Percentiles rank a stretch among this genome's conserved stretches.
These are phyloP conservation scores for Ellobium chinense DNA, from an alignment of 2,888 invertebrate genomes.

Conservation along the genomic window DNA sequence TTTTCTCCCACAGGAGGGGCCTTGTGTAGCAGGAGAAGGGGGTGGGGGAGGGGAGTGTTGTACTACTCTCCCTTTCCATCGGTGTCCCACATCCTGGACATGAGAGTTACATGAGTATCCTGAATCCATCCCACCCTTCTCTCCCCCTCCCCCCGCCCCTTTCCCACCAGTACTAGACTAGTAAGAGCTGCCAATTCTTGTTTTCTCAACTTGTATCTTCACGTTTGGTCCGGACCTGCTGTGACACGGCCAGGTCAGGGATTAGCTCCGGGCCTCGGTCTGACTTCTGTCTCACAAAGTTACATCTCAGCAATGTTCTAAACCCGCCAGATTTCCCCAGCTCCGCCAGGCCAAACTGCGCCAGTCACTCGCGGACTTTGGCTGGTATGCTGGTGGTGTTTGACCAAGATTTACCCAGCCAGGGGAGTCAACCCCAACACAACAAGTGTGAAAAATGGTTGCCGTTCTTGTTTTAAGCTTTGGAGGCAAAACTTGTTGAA, in stretches of 20 bases:
- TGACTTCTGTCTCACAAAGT: conserved; percentile 28
- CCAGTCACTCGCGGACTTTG: neutral
- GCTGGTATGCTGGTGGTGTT: conserved; percentile 10
- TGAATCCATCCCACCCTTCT: too few species aligned
- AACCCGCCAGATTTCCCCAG: neutral
- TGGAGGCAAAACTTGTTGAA: neutral
- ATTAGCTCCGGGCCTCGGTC: neutral
- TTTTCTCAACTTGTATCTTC: too few species aligned
- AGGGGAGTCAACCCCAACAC: conserved; percentile 21
- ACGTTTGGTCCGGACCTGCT: neutral
- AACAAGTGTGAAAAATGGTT: conserved; percentile 20
- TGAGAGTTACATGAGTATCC: too few species aligned
- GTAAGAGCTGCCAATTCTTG: too few species aligned
- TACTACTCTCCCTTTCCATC: too few species aligned
- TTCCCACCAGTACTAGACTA: too few species aligned
- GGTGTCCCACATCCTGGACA: too few species aligned
- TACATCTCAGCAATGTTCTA: conserved; percentile 14
- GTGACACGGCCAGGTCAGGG: neutral
- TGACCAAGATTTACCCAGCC: conserved; percentile 21
- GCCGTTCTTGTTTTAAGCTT: neutral
- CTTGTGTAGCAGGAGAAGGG: too few species aligned
- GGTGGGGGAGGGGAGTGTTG: too few species aligned
- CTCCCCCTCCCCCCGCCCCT: too few species aligned
- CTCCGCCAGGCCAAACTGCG: conserved; percentile 7
- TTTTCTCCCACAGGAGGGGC: too few species aligned